Evolutionary conservation across 35 echinoderm and acorn worm species (phyloP), one percentile per base, ranked within the genome.

Genomic region (Lytechinus variegatus): DNA sequence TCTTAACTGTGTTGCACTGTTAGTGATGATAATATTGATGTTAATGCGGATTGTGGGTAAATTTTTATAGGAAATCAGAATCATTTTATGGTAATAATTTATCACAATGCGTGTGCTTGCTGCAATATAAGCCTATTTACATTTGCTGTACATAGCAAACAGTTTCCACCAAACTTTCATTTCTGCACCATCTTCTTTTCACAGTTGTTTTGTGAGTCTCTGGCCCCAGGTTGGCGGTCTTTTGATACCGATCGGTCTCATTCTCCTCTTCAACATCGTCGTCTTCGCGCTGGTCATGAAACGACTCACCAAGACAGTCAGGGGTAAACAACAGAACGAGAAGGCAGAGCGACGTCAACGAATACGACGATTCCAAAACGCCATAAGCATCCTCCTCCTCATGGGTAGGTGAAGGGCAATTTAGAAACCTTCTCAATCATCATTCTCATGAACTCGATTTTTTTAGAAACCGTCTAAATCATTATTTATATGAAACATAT

Each of bases 201-300:
- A 4, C 87, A 96, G 96, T 56, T 96, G 96, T 92, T 96, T 95
- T 87, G 53, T 96, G 1, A 57, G 21, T 51, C 94, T 28, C 10
- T 95, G 54, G 55, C 93, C 94, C 19, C 86, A 94, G 86, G 94
- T 94, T 24, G 94, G 55, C 55, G 55, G 87, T 72, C 53, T 96
- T 21, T 19, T 96, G 6, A 58, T 95, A 29, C 95, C 89, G 0
- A 96, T 97, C 24, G 95, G 91, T 52, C 91, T 97, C 14, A 94
- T 97, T 52, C 92, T 97, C 29, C 54, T 97, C 21, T 95, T 91
- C 91, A 97, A 97, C 52, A 3, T 96, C 51, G 92, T 97, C 27
- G 56, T 97, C 72, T 97, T 95, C 51, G 12, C 53, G 19, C 53
- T 95, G 92, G 95, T 97, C 24, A 94, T 97, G 79, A 66, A 94